Evolutionary conservation across 2,888 invertebrate genomes (phyloP).

Genomic region (Aproaerema taeniolella): DNA sequence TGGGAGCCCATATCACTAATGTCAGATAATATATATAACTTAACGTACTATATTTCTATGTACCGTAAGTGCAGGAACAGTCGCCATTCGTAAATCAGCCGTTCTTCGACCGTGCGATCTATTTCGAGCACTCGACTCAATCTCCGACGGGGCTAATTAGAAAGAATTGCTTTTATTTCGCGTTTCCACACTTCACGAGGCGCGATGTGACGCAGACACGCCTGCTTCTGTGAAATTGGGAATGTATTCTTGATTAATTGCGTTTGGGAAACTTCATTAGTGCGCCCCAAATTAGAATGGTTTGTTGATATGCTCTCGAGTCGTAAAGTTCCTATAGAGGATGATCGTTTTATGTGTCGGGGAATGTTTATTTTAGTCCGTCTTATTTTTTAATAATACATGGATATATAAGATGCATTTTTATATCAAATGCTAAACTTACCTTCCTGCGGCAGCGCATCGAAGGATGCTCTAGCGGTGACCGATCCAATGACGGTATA

Average conservation of each 20-base stretch:
- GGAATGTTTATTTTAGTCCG: no score
- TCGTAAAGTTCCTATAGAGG: conserved; percentile 3
- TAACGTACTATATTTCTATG: no score
- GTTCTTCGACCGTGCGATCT: conserved; percentile 46
- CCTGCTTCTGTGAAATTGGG: conserved; percentile 40
- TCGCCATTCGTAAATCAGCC: conserved; percentile 64
- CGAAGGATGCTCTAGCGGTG: no score
- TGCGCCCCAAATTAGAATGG: conserved; percentile 22
- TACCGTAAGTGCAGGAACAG: conserved; percentile 62
- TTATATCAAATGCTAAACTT: no score
- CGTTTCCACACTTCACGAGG: conserved; percentile 62
- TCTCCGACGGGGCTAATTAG: conserved; percentile 66
- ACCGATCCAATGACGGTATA: no score
- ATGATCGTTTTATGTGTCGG: no score
- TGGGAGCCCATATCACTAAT: no score
- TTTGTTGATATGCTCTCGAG: conserved; percentile 1
- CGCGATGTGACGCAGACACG: conserved; percentile 52
- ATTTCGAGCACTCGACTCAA: conserved; percentile 56
- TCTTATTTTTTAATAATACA: no score
- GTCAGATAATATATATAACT: no score
- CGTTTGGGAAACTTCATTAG: conserved; percentile 42
- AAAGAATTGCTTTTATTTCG: conserved; percentile 77
- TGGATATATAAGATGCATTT: no score
- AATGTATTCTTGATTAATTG: conserved; percentile 52
- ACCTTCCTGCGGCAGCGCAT: no score